Conservation (phyloP, 2,113 vertebrate species). For the Oncorhynchus kisutch region DNA sequence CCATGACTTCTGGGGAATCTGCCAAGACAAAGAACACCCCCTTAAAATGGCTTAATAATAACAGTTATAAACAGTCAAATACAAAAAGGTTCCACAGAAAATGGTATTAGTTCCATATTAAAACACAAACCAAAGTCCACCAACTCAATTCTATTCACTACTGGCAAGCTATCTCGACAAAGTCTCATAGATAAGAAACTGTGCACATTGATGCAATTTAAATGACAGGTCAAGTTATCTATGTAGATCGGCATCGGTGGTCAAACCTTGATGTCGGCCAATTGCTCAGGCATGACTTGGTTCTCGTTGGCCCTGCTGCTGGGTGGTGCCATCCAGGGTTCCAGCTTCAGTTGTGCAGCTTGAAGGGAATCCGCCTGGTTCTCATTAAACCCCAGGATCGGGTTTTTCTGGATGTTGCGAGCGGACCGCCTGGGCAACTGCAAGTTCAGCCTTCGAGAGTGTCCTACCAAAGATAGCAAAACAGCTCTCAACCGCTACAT, state of each 20-base stretch:
- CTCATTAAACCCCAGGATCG: constrained; percentile 77
- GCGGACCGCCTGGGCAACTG: constrained; percentile 43
- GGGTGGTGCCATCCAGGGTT: constrained; percentile 71
- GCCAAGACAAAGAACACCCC: not conserved
- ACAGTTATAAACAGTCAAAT: not conserved
- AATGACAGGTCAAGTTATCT: not conserved
- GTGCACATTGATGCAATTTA: not conserved
- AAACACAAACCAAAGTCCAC: not conserved
- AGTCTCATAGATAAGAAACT: not conserved
- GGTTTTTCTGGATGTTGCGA: constrained; percentile 42
- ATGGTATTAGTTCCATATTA: not conserved
- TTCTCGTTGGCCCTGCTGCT: constrained; percentile 73
- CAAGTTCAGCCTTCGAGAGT: constrained; percentile 49
- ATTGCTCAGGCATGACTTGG: constrained; percentile 67
- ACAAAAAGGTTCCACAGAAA: not conserved
- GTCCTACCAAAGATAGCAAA: constrained; percentile 44
- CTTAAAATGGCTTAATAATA: not conserved
- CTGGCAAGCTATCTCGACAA: no score
- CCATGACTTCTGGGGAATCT: constrained; percentile 38
- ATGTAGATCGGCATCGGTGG: not conserved
- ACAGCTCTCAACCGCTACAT: not conserved
- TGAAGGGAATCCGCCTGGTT: constrained; percentile 43
- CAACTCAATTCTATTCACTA: not conserved
- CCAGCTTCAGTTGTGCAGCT: constrained; percentile 39
- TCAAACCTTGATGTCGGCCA: constrained; percentile 71